phyloP scores from a whole-genome alignment of 23 tunicate species.

The Phallusia fumigata region DNA sequence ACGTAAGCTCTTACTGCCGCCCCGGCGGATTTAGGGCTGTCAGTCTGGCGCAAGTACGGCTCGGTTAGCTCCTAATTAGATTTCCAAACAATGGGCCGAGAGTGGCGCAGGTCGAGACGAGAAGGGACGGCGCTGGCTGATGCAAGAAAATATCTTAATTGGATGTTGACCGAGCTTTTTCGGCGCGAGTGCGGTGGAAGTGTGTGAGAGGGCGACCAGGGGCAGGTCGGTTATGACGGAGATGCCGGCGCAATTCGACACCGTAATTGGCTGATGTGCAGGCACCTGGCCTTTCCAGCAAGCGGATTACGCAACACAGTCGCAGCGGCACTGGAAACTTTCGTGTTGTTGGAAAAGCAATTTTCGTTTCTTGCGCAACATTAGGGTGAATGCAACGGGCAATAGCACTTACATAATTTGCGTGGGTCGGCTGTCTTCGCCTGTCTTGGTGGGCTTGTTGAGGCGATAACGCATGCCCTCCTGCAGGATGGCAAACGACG shows the following conservation, averaged over 20 bases:
- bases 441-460: conserved; percentile 38
- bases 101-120: neutral
- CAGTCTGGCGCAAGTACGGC: neutral
- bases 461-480: conserved; percentile 62
- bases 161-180: conserved; percentile 2
- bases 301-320: neutral
- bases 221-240: conserved; percentile 2
- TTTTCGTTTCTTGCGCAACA: too few relatives aligned
- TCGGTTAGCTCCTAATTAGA: neutral
- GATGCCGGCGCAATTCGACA: neutral
- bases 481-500: conserved; percentile 58
- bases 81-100: conserved; percentile 1
- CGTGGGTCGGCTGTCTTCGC: neutral
- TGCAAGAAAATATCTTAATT: neutral
- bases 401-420: neutral
- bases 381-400: too few relatives aligned
- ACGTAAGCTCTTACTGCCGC: neutral
- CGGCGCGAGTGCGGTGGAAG: conserved; percentile 4
- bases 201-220: neutral
- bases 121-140: neutral
- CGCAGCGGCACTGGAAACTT: too few relatives aligned
- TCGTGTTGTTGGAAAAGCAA: too few relatives aligned
- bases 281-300: neutral
- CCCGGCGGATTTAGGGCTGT: neutral
- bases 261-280: neutral